These are phyloP conservation scores for Volucella zonaria DNA, from an alignment of 2,888 invertebrate genomes.

Conservation along the genomic window DNA sequence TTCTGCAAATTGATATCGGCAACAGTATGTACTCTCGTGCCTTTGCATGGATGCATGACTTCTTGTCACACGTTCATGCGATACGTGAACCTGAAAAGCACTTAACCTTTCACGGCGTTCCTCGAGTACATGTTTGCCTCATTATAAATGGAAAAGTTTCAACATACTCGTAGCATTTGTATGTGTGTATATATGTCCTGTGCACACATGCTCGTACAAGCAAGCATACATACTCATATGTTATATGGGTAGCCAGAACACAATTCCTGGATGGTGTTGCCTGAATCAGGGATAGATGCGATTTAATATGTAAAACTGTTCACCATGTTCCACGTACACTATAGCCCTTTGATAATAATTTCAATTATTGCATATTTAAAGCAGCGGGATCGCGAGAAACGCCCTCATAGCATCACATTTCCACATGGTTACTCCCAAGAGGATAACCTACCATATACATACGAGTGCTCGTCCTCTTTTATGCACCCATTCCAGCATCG, in stretches of 20 bases:
- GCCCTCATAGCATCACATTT: constrained; percentile 37
- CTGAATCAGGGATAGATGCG: constrained; percentile 50
- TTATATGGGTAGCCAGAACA: not conserved
- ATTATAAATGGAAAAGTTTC: constrained; percentile 64
- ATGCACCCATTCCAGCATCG: constrained; percentile 26
- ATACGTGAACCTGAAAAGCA: constrained; percentile 70
- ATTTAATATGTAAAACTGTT: constrained; percentile 65
- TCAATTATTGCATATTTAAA: constrained; percentile 72
- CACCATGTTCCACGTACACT: not conserved
- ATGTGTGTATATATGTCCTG: constrained; percentile 10
- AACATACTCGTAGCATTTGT: constrained; percentile 6
- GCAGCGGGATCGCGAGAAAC: constrained; percentile 29
- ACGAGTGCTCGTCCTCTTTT: not conserved
- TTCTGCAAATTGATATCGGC: constrained; percentile 43
- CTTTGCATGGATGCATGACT: constrained; percentile 29
- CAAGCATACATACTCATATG: too few relatives aligned
- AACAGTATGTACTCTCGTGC: constrained; percentile 3
- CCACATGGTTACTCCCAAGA: constrained; percentile 40
- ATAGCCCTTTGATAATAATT: constrained; percentile 72
- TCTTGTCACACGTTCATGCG: constrained; percentile 47
- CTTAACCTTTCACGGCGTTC: constrained; percentile 64
- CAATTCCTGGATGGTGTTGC: constrained; percentile 26
- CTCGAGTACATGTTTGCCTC: constrained; percentile 53
- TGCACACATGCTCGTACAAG: too few relatives aligned
- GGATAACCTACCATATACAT: constrained; percentile 13